Percentiles rank a stretch among this genome's conserved stretches.
Evolutionary conservation across 2,888 invertebrate species (phyloP).

Genomic region (Caenorhabditis angaria): DNA sequence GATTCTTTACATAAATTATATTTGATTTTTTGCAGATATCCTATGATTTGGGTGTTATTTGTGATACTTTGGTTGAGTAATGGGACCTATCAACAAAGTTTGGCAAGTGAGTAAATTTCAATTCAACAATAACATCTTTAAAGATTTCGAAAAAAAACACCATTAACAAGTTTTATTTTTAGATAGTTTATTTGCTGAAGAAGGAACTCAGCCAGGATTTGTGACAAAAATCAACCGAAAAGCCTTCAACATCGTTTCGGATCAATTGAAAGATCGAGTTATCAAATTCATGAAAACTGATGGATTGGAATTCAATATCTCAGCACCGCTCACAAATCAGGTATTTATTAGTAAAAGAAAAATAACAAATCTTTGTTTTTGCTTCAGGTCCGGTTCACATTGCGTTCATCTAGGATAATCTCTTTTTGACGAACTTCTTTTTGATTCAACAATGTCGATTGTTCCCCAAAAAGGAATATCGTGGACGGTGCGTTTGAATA

Average conservation of each 20-base stretch:
- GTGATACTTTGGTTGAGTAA: slow-evolving; percentile 40
- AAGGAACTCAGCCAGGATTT: slow-evolving; percentile 67
- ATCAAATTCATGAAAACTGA: slow-evolving; percentile 65
- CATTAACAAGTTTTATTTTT: neutral
- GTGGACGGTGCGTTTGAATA: slow-evolving; percentile 57
- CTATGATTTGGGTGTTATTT: slow-evolving; percentile 48
- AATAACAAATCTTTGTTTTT: slow-evolving; percentile 7
- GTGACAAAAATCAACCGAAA: slow-evolving; percentile 59
- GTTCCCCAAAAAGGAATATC: slow-evolving; percentile 60
- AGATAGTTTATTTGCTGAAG: slow-evolving; percentile 69
- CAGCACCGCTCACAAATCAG: slow-evolving; percentile 59
- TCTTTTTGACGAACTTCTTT: slow-evolving; percentile 59
- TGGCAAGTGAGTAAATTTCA: slow-evolving; percentile 46
- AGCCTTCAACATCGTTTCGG: slow-evolving; percentile 57
- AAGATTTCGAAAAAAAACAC: neutral
- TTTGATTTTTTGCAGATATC: slow-evolving; percentile 34
- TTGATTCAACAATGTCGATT: slow-evolving; percentile 58
- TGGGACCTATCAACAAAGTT: slow-evolving; percentile 44
- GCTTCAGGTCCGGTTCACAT: slow-evolving; percentile 55
- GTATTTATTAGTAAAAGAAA: slow-evolving; percentile 16
- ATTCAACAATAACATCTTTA: neutral
- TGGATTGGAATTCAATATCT: slow-evolving; percentile 67
- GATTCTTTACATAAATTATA: neutral
- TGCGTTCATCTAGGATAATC: slow-evolving; percentile 54
- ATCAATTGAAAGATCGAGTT: slow-evolving; percentile 65